Evolutionary conservation across 2,113 vertebrate genomes (phyloP).

Genomic region (Elgaria multicarinata): DNA sequence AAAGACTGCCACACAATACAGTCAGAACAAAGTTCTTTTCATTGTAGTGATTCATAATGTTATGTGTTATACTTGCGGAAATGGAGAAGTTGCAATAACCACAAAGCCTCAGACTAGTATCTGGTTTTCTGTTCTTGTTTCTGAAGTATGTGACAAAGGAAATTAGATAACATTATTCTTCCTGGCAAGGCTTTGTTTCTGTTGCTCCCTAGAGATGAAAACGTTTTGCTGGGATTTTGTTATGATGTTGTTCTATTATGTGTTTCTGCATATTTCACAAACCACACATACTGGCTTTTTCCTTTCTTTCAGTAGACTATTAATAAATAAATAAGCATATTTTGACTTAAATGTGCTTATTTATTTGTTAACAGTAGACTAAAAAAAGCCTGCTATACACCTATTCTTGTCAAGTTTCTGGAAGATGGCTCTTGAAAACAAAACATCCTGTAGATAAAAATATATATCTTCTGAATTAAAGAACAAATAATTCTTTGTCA

Average conservation of each 20-base stretch:
- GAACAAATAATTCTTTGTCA: neutral
- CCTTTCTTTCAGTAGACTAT: neutral
- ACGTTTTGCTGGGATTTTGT: neutral
- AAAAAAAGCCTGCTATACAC: neutral
- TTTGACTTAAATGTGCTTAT: slow-evolving; percentile 2
- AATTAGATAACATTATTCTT: slow-evolving; percentile 1
- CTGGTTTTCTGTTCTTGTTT: slow-evolving; percentile 36
- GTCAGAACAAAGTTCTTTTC: neutral
- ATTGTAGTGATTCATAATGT: slow-evolving; percentile 20
- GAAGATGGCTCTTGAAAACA: slow-evolving; percentile 3
- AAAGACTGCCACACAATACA: neutral
- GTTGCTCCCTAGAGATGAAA: slow-evolving; percentile 12
- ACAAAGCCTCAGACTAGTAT: slow-evolving; percentile 34
- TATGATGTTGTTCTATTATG: neutral
- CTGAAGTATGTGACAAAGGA: neutral
- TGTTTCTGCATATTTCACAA: neutral
- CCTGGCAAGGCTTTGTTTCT: slow-evolving; percentile 15
- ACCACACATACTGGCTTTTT: neutral
- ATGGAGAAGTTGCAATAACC: slow-evolving; percentile 8
- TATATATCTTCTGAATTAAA: neutral
- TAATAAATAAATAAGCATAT: neutral
- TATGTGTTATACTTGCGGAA: slow-evolving; percentile 21
- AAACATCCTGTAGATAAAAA: neutral
- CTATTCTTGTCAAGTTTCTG: neutral
- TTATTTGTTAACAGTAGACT: no score